phyloP scores from a whole-genome alignment of 2,888 invertebrate species.

The Drosophila dives region DNA sequence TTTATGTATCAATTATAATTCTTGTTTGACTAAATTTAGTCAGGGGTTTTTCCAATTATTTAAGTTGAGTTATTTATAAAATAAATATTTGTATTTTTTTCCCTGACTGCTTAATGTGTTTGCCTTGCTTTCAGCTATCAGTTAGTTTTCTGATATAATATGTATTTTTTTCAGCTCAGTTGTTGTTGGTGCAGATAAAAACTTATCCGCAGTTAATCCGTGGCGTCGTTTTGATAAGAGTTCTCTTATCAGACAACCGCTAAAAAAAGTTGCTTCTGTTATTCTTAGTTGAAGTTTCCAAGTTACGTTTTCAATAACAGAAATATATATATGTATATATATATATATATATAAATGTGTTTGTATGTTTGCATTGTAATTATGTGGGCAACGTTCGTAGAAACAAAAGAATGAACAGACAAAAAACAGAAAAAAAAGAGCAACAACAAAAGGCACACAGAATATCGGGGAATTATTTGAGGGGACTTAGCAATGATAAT shows the following conservation, averaged over 20 bases:
- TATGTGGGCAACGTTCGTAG: constrained; percentile 48
- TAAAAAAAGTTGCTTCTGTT: constrained; percentile 25
- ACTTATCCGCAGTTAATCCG: constrained; percentile 71
- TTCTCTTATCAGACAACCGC: constrained; percentile 54
- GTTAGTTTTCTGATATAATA: constrained; percentile 1
- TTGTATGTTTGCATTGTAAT: constrained; percentile 56
- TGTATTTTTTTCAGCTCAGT: neutral
- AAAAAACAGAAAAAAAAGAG: neutral
- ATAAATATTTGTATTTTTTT: neutral
- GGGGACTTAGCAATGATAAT: constrained; percentile 72
- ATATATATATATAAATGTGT: neutral
- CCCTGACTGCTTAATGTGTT: constrained; percentile 46
- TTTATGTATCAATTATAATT: neutral
- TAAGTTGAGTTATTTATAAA: neutral
- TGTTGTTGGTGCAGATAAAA: constrained; percentile 38
- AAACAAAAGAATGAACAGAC: constrained; percentile 23
- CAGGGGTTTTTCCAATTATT: neutral
- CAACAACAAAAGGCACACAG: constrained; percentile 35
- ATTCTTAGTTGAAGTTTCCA: constrained; percentile 39
- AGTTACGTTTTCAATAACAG: constrained; percentile 26
- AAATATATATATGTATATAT: neutral
- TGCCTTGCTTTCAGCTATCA: constrained; percentile 44
- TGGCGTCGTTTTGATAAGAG: constrained; percentile 64
- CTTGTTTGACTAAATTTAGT: neutral
- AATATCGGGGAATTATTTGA: constrained; percentile 68